Conservation (phyloP, 2,113 vertebrate genomes). For the Phylloscopus whistleri region DNA sequence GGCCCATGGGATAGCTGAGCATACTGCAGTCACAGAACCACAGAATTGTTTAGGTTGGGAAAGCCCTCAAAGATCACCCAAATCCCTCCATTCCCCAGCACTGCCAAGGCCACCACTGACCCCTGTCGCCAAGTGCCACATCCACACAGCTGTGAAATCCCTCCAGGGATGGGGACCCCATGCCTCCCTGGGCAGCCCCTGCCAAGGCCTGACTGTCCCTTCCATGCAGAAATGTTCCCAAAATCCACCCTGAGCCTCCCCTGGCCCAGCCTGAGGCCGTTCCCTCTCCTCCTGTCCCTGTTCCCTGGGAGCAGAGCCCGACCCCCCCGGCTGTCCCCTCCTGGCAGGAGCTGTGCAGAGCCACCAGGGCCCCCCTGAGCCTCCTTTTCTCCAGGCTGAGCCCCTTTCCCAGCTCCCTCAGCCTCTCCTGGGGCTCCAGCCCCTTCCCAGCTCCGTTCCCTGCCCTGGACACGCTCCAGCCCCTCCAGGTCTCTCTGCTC, state of each 20-base stretch:
- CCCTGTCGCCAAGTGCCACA: neutral
- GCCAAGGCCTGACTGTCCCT: accelerated
- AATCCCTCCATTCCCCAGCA: neutral
- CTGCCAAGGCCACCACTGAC: neutral
- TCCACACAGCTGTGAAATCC: neutral
- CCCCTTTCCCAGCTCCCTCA: too few relatives aligned
- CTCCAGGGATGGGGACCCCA: neutral
- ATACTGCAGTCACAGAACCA: neutral
- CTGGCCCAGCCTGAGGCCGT: neutral
- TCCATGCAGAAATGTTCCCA: accelerated
- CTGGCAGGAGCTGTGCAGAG: neutral
- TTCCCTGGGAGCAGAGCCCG: neutral
- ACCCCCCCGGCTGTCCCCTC: neutral
- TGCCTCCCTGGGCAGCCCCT: neutral
- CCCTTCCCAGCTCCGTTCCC: too few relatives aligned
- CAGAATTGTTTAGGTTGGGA: neutral
- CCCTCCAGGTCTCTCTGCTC: too few relatives aligned
- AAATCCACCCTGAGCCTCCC: accelerated
- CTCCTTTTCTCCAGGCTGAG: too few relatives aligned
- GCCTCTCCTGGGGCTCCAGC: too few relatives aligned
- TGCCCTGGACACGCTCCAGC: too few relatives aligned
- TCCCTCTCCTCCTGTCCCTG: neutral
- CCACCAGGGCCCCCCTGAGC: neutral
- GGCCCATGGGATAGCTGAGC: neutral
- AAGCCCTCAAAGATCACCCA: neutral